Base-by-base conservation (phyloP, 1,140 invertebrate genomes). In the Drosophila kikkawai region DNA sequence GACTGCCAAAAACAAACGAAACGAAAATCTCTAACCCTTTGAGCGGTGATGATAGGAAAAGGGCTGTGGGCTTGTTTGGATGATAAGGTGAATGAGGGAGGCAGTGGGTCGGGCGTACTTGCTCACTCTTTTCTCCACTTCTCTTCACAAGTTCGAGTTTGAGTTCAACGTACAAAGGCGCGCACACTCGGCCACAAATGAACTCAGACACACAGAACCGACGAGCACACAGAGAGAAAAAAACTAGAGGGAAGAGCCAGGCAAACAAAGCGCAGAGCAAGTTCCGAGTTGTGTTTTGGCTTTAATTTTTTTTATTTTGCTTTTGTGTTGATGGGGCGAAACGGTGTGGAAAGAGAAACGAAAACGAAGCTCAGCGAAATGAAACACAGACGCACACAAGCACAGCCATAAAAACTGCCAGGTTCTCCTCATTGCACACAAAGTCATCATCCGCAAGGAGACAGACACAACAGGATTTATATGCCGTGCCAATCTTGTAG, bases 111-210 rank as follows among this genome's bases (percentile, higher is more conserved):
- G 34, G 19, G 61, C 37, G 56, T 63, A 63, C 39, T 63, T 13
- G 39, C 8, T 66, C 57, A 42, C 29, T 63, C 39, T 36, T 32
- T 42, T 61, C 41, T 61, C 13, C 44, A 45, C 22, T 63, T 64
- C 32, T 61, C 41, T 44, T 36, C 15, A 63, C 17, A 29, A 39
- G 29, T 26, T 67, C 39, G 63, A 70, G 47, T 70, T 71, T 47
- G 84, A 87, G 83, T 87, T 87, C 84, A 87, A 88, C 80, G 84
- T 83, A 87, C 84, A 87, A 76, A 83, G 65, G 61, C 71, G 48
- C 64, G 80, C 79, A 75, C 45, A 61, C 61, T 55, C 11, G 13
- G 15, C 37, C 17, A 51, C 0, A 59, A 58, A 68, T 44, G 41
- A 42, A 57, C 63, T 61, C 12, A 56, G 42, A 50, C 39, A 63